Evolutionary conservation across 2,113 vertebrate genomes (phyloP), one percentile per base, ranked within the genome.

Genomic region (Lepus europaeus): DNA sequence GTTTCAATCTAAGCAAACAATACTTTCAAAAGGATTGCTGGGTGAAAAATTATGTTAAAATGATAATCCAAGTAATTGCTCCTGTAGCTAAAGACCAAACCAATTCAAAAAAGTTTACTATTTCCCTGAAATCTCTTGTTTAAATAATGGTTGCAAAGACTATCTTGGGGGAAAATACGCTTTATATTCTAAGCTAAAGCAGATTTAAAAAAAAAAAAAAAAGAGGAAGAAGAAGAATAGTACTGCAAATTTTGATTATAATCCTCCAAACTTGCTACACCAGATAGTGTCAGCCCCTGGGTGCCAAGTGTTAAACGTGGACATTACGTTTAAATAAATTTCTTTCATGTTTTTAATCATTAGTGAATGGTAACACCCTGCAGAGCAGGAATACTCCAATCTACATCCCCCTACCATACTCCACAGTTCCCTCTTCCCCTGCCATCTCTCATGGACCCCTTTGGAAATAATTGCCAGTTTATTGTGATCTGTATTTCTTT

Each of bases 51-150:
- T 95, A 97, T 89, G 90, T 96, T 92, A 90, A 94, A 96, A 95
- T 94, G 95, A 97, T 96, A 96, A 97, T 96, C 95, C 89, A 96
- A 93, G 80, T 96, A 95, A 96, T 94, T 97, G 93, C 80, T 96
- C 87, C 87, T 68, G 4, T 69, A 93, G 94, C 39, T 89, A 96
- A 95, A 92, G 80, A 96, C 80, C 91, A 94, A 93, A 94, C 61
- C 87, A 93, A 96, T 3, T 85, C 68, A 49, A 59, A 86, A 94
- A 95, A 97, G 87, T 96, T 95, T 91, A 89, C 63, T 76, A 85
- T 69, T 85, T 96, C 63, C 77, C 70, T 76, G 73, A 97, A 96
- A 95, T 69, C 84, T 68, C 87, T 84, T 89, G 51, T 90, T 91
- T 61, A 95, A 97, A 97, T 94, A 95, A 94, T 69, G n/a, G 33